Base-by-base conservation (phyloP, 2,797 vertebrate genomes). In the Semaprochilodus insignis region DNA sequence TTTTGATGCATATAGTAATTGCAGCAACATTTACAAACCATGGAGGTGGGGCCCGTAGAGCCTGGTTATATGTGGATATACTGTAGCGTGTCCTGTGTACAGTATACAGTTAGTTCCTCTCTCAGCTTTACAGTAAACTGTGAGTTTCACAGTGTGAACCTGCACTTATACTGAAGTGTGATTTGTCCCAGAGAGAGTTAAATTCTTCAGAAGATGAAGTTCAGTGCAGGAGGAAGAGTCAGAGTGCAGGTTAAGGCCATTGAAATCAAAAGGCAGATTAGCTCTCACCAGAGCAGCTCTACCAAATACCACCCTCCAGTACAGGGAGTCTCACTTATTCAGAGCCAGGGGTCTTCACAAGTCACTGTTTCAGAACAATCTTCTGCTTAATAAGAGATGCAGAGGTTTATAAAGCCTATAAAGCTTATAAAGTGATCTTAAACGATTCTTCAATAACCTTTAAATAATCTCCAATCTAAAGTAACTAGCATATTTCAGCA, bases 161-260 rank as follows among this genome's bases (percentile, higher is more conserved):
- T 31, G 19, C 16, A 5, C 16, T 16, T 27, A 51, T 52, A 11
- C 16, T 11, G 23, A 10, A 19, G 13, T 54, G 15, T 27, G 7
- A 27, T 71, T 13, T 16, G 0, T 72, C 69, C 48, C 69, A 72
- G 23, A 52, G 48, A 11, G 71, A 52, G 51, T 73, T 54, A 27
- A 5, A 54, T 55, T 73, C 71, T 54, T 55, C 25, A 73, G 36
- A 51, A 27, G 69, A 72, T 25, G n/a, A 72, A 72, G n/a, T 52
- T 1, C 13, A 70, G 34, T 10, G 40, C 40, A 48, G 10, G 16
- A 63, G 59, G n/a, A n/a, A 23, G 65, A 36, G 65, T 19, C 65
- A 70, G n/a, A 44, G 36, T 70, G 67, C 69, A 25, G 21, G n/a
- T 17, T 34, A 25, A 27, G 4, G 25, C 71, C 6, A 31, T 19